These are phyloP conservation scores for Lophura nycthemera DNA, from an alignment of 2,113 vertebrate genomes.

Conservation along the genomic window DNA sequence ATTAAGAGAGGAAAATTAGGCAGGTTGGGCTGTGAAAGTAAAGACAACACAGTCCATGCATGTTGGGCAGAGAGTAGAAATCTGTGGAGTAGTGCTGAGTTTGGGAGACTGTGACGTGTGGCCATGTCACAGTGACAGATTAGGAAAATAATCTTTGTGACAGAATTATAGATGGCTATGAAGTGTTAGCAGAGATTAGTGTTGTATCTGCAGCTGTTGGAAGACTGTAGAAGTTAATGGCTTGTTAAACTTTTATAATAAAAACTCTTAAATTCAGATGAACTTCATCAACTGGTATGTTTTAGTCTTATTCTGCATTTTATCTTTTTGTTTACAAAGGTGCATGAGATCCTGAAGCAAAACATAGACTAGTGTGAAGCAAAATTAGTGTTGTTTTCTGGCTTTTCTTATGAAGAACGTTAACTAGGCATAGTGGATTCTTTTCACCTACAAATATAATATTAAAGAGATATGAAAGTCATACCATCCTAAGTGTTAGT, in stretches of 20 bases:
- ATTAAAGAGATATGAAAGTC: background rate
- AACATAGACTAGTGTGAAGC: background rate
- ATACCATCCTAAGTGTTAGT: background rate
- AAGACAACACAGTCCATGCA: background rate
- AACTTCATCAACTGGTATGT: background rate
- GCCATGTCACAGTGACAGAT: conserved; percentile 39
- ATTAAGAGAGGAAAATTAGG: background rate
- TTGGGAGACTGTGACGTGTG: background rate
- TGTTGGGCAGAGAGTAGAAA: background rate
- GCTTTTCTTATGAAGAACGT: background rate
- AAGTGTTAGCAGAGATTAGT: conserved; percentile 12
- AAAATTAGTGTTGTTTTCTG: background rate
- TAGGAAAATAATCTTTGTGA: conserved; percentile 51
- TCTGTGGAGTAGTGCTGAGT: background rate
- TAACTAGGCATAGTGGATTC: background rate
- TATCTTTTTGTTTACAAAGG: background rate
- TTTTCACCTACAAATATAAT: background rate
- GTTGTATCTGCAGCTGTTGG: conserved; percentile 1
- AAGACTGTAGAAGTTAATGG: conserved; percentile 35
- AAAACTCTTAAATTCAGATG: conserved; percentile 12
- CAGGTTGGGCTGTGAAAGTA: background rate
- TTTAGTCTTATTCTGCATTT: conserved; percentile 7
- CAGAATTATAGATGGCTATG: conserved; percentile 29
- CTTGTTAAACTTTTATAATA: conserved; percentile 40
- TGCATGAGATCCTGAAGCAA: background rate